Evolutionary conservation across 2,797 vertebrate genomes (phyloP), one percentile per base, ranked within the genome.

Genomic region (Cephalopachus bancanus): DNA sequence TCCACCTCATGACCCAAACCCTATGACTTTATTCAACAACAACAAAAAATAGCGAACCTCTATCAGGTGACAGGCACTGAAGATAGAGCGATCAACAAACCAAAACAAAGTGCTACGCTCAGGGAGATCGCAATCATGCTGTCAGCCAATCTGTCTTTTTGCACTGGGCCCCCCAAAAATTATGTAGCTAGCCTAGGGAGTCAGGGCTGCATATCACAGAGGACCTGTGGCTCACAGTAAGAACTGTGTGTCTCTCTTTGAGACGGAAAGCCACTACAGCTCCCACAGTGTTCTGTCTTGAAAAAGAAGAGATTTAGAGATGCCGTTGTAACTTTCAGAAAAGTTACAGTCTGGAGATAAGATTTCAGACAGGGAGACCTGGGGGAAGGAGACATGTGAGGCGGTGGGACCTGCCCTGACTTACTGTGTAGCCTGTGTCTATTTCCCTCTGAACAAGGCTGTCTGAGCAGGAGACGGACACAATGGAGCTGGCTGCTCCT

Each of bases 231-330:
- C 3, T 86, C 33, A 16, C 3, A 10, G 57, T 6, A n/a, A 93
- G 81, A 81, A 55, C 17, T 2, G 5, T 72, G 49, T 44, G 44
- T 90, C 65, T 84, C 65, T 53, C 62, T 86, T 65, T 69, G 55
- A 79, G 16, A 37, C 30, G 62, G 51, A 28, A 83, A 51, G 6
- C 37, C n/a, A 59, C 28, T 49, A 79, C 28, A 51, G 20, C 22
- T 44, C 64, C 28, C 14, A 30, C 14, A 55, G n/a, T 49, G 59
- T 49, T 62, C 85, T 64, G 2, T 64, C 44, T 94, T 69, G 22
- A 64, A 80, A 91, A 86, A 62, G 33, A 80, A 95, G 53, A 62
- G 59, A 57, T 76, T 95, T 93, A 9, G 16, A 96, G 53, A 89
- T 51, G 60, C 53, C 30, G 19, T 14, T 75, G 51, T 49, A 83